phyloP scores from a whole-genome alignment of 2,113 vertebrate species.

The Ceratotherium simum region DNA sequence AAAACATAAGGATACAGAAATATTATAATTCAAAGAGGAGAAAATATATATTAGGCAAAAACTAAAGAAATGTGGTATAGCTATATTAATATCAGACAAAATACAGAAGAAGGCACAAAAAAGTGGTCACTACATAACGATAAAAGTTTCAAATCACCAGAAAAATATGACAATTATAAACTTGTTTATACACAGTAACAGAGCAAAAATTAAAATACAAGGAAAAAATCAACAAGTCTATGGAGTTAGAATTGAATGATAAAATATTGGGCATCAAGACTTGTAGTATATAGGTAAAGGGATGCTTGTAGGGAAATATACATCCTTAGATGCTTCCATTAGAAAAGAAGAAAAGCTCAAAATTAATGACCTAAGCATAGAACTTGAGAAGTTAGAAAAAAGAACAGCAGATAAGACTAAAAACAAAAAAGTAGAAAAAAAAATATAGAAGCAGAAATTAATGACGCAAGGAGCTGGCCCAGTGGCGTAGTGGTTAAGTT shows the following conservation, averaged over 20 bases:
- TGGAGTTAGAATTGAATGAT: background rate
- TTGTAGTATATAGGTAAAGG: background rate
- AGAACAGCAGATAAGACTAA: background rate
- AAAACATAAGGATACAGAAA: slow-evolving; percentile 18
- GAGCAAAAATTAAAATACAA: slow-evolving; percentile 8
- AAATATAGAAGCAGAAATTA: slow-evolving; percentile 54
- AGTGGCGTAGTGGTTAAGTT: too few relatives aligned
- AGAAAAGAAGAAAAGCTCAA: slow-evolving; percentile 31
- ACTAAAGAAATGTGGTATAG: background rate
- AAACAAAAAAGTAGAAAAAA: slow-evolving; percentile 21
- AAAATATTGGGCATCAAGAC: background rate
- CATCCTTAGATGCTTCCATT: background rate
- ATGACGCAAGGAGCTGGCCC: too few relatives aligned
- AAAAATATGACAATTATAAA: slow-evolving; percentile 40
- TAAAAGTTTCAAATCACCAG: slow-evolving; percentile 33
- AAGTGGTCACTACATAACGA: background rate
- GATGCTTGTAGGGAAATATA: background rate
- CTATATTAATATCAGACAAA: background rate
- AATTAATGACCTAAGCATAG: background rate
- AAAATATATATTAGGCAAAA: background rate
- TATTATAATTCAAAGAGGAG: slow-evolving; percentile 4
- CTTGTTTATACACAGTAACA: background rate
- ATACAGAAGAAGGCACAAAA: background rate
- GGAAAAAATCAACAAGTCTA: background rate
- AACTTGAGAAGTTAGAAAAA: background rate